Conservation (phyloP, 2,888 invertebrate genomes). For the Trimorus sp. region DNA sequence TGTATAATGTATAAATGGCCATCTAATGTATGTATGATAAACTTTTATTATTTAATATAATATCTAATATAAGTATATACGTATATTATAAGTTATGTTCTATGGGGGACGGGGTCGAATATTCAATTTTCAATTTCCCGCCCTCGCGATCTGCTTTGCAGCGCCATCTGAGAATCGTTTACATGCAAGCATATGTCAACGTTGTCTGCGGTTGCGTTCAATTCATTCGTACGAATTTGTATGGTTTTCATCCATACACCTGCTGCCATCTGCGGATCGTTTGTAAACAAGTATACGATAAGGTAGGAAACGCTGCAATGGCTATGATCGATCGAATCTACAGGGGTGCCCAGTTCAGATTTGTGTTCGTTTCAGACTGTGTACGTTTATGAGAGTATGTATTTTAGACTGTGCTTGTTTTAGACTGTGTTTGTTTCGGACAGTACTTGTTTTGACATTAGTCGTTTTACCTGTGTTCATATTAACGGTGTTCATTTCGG, state of each 20-base stretch:
- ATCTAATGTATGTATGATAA: background rate
- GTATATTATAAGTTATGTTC: no score
- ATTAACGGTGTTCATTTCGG: background rate
- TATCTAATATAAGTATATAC: no score
- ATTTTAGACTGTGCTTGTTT: background rate
- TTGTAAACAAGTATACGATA: slow-evolving; percentile 1
- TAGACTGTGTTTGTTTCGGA: background rate
- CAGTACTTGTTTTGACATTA: background rate
- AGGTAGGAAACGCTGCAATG: background rate
- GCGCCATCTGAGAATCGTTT: background rate
- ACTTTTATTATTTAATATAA: background rate
- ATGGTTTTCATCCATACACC: slow-evolving; percentile 1
- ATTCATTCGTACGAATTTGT: background rate
- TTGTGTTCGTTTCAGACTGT: background rate
- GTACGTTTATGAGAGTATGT: background rate
- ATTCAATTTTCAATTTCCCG: background rate
- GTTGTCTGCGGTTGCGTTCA: background rate
- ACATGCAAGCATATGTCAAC: background rate
- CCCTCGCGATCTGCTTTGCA: background rate
- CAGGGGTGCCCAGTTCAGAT: background rate
- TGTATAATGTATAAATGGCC: no score
- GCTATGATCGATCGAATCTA: slow-evolving; percentile 2
- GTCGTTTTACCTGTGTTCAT: background rate
- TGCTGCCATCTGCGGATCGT: background rate
- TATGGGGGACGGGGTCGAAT: background rate